These are phyloP conservation scores for Lepidocyrtoides sp. DNA, from an alignment of 2,888 invertebrate species.

Conservation along the genomic window DNA sequence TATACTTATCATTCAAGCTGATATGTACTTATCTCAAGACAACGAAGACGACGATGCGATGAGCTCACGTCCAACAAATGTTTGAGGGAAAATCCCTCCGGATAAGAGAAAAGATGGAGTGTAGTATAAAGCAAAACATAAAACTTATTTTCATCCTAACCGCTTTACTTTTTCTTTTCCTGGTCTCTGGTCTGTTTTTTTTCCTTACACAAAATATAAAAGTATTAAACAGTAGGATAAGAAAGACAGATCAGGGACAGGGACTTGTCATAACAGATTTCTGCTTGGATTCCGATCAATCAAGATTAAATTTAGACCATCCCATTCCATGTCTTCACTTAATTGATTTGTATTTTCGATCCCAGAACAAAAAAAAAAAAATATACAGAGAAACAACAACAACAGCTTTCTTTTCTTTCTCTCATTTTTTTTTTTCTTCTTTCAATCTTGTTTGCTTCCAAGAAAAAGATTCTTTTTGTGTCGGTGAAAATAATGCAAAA, in stretches of 20 bases:
- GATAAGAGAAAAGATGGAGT: neutral
- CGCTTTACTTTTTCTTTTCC: slow-evolving; percentile 13
- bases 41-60: neutral
- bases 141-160: slow-evolving; percentile 56
- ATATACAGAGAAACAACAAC: too few relatives aligned
- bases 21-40: neutral
- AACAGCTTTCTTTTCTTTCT: slow-evolving; percentile 37
- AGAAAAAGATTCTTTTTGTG: neutral
- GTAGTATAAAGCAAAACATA: slow-evolving; percentile 12
- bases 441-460: too few relatives aligned
- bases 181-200: too few relatives aligned
- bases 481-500: neutral
- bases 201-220: neutral
- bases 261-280: slow-evolving; percentile 85
- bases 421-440: slow-evolving; percentile 8
- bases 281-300: slow-evolving; percentile 84
- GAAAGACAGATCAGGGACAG: slow-evolving; percentile 74
- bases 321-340: slow-evolving; percentile 84
- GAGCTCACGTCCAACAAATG: slow-evolving; percentile 64
- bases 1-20: neutral
- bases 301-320: slow-evolving; percentile 85
- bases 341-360: slow-evolving; percentile 85
- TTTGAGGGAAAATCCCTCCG: slow-evolving; percentile 64
- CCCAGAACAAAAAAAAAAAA: slow-evolving; percentile 48
- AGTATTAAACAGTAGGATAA: slow-evolving; percentile 39